Percentiles rank a stretch among this genome's conserved stretches.
These are phyloP conservation scores for Crax fasciolata DNA, from an alignment of 2,797 vertebrate genomes.

Conservation along the genomic window DNA sequence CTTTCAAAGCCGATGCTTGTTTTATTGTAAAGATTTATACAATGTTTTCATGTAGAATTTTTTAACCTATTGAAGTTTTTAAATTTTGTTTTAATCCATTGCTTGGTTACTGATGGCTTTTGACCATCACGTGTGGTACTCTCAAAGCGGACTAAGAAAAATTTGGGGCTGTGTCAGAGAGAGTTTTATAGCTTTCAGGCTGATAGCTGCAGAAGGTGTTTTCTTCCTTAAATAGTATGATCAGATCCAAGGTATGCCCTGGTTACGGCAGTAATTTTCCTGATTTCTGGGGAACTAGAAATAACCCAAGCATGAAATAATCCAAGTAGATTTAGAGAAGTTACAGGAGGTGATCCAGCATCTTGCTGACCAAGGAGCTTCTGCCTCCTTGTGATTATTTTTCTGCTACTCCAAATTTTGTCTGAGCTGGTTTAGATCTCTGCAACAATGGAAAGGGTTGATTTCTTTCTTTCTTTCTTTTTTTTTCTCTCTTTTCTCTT, in stretches of 20 bases:
- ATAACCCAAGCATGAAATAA: not conserved
- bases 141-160: not conserved
- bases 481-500: not conserved
- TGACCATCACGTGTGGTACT: not conserved
- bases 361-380: rapidly evolving
- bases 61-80: not conserved
- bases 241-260: not conserved
- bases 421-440: not conserved
- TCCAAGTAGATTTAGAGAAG: not conserved
- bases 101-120: not conserved
- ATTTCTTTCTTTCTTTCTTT: not conserved
- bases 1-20: not conserved
- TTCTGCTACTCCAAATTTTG: not conserved
- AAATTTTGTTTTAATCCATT: not conserved
- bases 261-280: not conserved
- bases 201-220: not conserved
- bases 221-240: not conserved
- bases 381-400: not conserved
- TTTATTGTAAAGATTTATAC: not conserved
- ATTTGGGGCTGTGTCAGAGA: not conserved
- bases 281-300: not conserved
- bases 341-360: not conserved
- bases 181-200: not conserved
- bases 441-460: not conserved
- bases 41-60: not conserved